Conservation (phyloP, 2,113 vertebrate species). For the Stigmatopora nigra region DNA sequence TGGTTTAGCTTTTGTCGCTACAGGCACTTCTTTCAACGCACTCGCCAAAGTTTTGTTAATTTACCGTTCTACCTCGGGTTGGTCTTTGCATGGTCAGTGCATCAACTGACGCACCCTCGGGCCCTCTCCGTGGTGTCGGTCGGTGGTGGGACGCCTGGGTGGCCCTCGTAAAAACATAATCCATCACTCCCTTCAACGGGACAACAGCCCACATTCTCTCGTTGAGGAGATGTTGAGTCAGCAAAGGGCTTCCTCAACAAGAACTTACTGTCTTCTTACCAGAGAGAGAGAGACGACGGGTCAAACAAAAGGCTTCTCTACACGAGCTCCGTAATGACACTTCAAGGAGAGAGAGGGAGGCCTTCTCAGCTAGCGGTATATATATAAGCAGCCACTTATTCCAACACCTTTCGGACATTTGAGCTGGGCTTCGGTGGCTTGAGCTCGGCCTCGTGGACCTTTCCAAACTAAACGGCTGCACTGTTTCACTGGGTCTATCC, state of each 20-base stretch:
- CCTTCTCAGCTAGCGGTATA: constrained; percentile 26
- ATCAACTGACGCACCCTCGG: constrained; percentile 26
- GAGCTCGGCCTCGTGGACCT: constrained; percentile 53
- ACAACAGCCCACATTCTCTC: constrained; percentile 42
- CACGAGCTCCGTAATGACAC: constrained; percentile 20
- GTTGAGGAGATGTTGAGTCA: constrained; percentile 44
- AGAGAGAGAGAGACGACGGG: constrained; percentile 24
- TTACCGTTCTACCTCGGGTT: background rate
- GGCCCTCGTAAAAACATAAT: constrained; percentile 57
- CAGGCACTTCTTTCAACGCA: background rate
- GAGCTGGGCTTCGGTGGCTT: constrained; percentile 44
- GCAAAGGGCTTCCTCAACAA: constrained; percentile 47
- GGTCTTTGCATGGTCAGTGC: constrained; percentile 25
- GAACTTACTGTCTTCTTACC: constrained; percentile 43
- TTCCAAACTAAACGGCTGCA: constrained; percentile 61
- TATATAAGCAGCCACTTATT: constrained; percentile 35
- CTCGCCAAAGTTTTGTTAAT: constrained; percentile 10
- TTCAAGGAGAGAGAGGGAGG: constrained; percentile 27
- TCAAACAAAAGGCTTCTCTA: constrained; percentile 41
- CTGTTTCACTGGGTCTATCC: constrained; percentile 55
- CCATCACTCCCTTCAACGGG: constrained; percentile 38
- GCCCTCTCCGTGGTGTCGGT: constrained; percentile 46
- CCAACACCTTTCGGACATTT: constrained; percentile 30
- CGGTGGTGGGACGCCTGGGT: constrained; percentile 57
- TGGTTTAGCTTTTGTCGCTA: background rate